A percentile compares a stretch with the other conserved stretches of the same genome.
These are phyloP conservation scores for Galleria mellonella DNA, from an alignment of 1,140 invertebrate species.

Conservation along the genomic window DNA sequence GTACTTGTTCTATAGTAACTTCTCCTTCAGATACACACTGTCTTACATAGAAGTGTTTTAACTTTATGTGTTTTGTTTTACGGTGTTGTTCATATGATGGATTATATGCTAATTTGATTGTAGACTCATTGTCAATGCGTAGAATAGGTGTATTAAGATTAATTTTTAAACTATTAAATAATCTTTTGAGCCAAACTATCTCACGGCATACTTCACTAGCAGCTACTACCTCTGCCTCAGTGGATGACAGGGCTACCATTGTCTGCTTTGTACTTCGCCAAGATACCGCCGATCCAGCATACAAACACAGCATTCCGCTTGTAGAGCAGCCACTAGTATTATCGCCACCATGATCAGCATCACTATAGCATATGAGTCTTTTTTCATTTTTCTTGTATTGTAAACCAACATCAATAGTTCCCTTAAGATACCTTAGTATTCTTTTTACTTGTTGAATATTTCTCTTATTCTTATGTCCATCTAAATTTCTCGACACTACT, in stretches of 20 bases:
- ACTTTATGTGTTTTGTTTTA: too few relatives aligned
- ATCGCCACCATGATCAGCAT: conserved; percentile 42
- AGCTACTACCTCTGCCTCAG: conserved; percentile 63
- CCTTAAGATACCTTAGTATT: conserved; percentile 3
- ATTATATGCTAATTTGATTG: too few relatives aligned
- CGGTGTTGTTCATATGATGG: too few relatives aligned
- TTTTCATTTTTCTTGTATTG: conserved; percentile 3
- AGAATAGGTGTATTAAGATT: too few relatives aligned
- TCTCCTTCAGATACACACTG: too few relatives aligned
- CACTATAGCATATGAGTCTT: conserved; percentile 29
- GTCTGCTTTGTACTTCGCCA: conserved; percentile 38
- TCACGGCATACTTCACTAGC: conserved; percentile 48
- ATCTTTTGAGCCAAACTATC: conserved; percentile 36
- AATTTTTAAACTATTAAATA: background rate
- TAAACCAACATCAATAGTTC: background rate
- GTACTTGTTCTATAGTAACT: too few relatives aligned
- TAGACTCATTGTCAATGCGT: too few relatives aligned
- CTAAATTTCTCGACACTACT: conserved; percentile 32
- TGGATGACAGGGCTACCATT: conserved; percentile 37
- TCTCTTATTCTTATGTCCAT: conserved; percentile 35
- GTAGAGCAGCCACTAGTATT: conserved; percentile 34
- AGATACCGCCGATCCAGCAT: conserved; percentile 32
- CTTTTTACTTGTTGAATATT: conserved; percentile 33
- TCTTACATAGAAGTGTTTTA: too few relatives aligned
- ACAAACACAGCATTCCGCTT: conserved; percentile 28